Evolutionary conservation across 2,113 vertebrate genomes (phyloP), one percentile per base, ranked within the genome.

Genomic region (Vidua chalybeata): DNA sequence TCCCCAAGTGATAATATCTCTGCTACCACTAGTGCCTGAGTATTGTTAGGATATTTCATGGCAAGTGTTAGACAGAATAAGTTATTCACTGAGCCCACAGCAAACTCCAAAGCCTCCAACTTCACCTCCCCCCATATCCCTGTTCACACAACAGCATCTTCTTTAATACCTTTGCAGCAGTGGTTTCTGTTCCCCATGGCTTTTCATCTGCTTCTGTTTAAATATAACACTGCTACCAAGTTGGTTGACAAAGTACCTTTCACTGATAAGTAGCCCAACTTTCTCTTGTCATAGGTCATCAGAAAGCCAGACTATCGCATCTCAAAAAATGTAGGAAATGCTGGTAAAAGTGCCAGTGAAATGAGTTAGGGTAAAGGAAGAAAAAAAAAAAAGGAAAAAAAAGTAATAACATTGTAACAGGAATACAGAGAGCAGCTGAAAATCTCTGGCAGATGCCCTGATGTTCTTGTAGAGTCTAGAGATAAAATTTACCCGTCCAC

Each of bases 1-100:
- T 97, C 96, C 95, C 94, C 89, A 92, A 97, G 96, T 96, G 95
- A 97, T 97, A 97, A 95, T 95, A 97, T 97, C 95, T 96, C 91
- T 87, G 89, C 80, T 95, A 94, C 82, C 69, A 83, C 75, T 81
- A 84, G 64, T 94, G 89, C 75, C 48, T 85, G 89, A 89, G 87
- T 95, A 95, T 95, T 94, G 93, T 96, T 96, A 95, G 91, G 95
- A 96, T 97, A 95, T 97, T 97, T 96, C 95, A 97, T 46, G 75
- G 94, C 93, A 95, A 94, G 80, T 92, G 91, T 94, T 96, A 89
- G 64, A 93, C 84, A 93, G 85, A 94, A 89, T 96, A 96, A 97
- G 90, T 95, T 90, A 96, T 93, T 95, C 74, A 63, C 84, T 91
- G 95, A 96, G 74, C 78, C 91, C 94, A 95, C 69, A 96, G 95